These are phyloP conservation scores for Scelioninae gen. 1 DNA, from an alignment of 2,888 invertebrate genomes.

Conservation along the genomic window DNA sequence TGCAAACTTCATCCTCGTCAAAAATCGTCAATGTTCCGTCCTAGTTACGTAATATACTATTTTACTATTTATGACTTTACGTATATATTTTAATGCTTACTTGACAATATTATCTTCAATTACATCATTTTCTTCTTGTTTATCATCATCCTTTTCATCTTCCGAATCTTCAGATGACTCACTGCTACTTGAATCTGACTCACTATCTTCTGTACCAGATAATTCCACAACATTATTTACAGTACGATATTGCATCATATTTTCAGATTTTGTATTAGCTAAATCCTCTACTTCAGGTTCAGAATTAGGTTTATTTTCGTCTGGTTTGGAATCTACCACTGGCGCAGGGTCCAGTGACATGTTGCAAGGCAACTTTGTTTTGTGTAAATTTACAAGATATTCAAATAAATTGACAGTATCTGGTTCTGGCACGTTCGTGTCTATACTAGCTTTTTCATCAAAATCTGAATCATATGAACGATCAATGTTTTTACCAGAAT, in stretches of 20 bases:
- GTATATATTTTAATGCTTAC: too few species aligned
- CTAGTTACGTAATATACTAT: too few species aligned
- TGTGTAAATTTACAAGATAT: slow-evolving; percentile 39
- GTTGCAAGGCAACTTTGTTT: slow-evolving; percentile 15
- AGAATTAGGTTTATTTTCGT: not conserved
- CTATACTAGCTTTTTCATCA: not conserved
- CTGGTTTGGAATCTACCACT: too few species aligned
- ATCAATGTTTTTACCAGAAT: too few species aligned
- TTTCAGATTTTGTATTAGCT: slow-evolving; percentile 1
- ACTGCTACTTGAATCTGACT: slow-evolving; percentile 74
- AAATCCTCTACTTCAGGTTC: not conserved
- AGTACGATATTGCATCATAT: slow-evolving; percentile 52
- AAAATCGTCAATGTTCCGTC: too few species aligned
- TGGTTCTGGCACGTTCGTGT: slow-evolving; percentile 4
- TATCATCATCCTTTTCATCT: slow-evolving; percentile 33
- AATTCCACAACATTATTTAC: slow-evolving; percentile 32
- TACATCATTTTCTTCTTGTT: slow-evolving; percentile 29
- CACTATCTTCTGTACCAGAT: slow-evolving; percentile 72
- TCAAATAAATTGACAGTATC: slow-evolving; percentile 30
- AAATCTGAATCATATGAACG: too few species aligned
- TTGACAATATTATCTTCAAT: too few species aligned
- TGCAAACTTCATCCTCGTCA: too few species aligned
- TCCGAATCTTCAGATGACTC: slow-evolving; percentile 57
- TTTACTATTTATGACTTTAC: too few species aligned
- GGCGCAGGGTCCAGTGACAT: too few species aligned